Evolutionary conservation across 2,797 vertebrate species (phyloP), one percentile per base, ranked within the genome.

Genomic region (Hirundo rustica): DNA sequence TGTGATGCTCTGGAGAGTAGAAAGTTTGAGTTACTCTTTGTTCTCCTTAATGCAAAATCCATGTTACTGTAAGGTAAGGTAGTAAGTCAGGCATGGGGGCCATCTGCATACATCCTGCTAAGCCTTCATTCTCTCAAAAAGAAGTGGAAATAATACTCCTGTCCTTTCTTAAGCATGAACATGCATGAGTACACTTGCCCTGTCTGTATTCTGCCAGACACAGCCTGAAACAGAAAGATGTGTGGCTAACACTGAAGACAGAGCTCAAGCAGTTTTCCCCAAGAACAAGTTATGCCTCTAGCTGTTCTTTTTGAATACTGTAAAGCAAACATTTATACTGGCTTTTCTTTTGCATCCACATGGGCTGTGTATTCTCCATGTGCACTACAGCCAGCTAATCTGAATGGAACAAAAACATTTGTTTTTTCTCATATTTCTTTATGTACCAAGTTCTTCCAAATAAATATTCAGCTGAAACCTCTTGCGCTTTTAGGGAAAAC

Each of bases 321-420:
- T 51, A 91, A 96, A 80, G 42, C 64, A 97, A 96, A 96, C 89
- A 91, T 96, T 96, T 97, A 88, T 91, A 75, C 85, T 96, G 92
- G 86, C 95, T 93, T 92, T 89, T 84, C 53, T 92, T 88, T 47
- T 83, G 42, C 67, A 66, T 92, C 73, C 91, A 54, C 84, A 92
- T 78, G 67, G 54, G 34, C 85, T 92, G 17, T 66, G 83, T 84
- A 57, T 91, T 93, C 77, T 80, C 45, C 44, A 51, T 88, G 70
- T 74, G 71, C 60, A 13, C 34, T 87, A 26, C 61, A 93, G 88
- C 68, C 87, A 89, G 60, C 55, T 94, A 89, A 95, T 83, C 72
- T 72, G 75, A 91, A 91, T 22, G 48, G 74, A 95, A 92, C 48
- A 95, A 95, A 96, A 91, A 34, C 86, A 95, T 92, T 96, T 92